Conservation (phyloP, 2,888 invertebrate species). For the Scaptomyza polygonia region DNA sequence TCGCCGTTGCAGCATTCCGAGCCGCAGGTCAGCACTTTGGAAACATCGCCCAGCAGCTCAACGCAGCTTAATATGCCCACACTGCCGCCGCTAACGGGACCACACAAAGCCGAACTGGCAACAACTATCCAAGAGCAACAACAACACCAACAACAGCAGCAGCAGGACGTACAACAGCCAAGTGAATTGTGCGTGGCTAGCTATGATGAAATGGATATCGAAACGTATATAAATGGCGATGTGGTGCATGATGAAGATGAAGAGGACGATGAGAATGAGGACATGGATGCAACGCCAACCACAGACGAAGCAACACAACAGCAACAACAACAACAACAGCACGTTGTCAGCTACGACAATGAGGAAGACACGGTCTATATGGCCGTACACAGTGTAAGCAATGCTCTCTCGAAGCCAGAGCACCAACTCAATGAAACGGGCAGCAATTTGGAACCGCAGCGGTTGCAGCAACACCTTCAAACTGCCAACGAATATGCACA, state of each 20-base stretch:
- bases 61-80: conserved; percentile 61
- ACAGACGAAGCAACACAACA: conserved; percentile 46
- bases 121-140: conserved; percentile 31
- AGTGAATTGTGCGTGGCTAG: conserved; percentile 63
- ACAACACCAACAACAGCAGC: conserved; percentile 45
- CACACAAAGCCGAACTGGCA: conserved; percentile 58
- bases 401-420: conserved; percentile 40
- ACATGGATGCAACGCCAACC: conserved; percentile 49
- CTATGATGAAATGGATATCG: conserved; percentile 82
- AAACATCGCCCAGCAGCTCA: conserved; percentile 43
- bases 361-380: conserved; percentile 61
- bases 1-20: conserved; percentile 41
- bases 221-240: conserved; percentile 80
- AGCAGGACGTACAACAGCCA: conserved; percentile 49
- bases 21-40: conserved; percentile 31
- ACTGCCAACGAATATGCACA: conserved; percentile 48
- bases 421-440: conserved; percentile 28
- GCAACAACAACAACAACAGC: conserved; percentile 38
- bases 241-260: conserved; percentile 63
- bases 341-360: conserved; percentile 58
- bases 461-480: conserved; percentile 41
- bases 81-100: conserved; percentile 67
- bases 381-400: conserved; percentile 52
- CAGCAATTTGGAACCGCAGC: conserved; percentile 43
- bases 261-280: conserved; percentile 51